Conservation (phyloP, 2,113 vertebrate genomes). For the Perca schrenkii region DNA sequence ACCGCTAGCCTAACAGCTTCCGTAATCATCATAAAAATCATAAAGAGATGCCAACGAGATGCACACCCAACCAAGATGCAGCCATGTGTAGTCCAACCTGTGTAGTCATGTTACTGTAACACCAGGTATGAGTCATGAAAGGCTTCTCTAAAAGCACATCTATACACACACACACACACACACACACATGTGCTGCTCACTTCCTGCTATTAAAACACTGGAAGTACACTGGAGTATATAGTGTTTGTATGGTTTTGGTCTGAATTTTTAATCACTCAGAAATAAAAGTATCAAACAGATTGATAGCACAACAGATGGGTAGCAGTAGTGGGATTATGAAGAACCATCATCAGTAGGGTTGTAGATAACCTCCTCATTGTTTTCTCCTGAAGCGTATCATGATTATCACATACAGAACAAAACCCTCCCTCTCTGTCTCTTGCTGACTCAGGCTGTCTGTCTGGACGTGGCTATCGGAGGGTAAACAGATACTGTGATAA, state of each 20-base stretch:
- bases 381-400: neutral
- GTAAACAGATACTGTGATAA: conserved; percentile 50
- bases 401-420: conserved; percentile 1
- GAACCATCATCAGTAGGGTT: neutral
- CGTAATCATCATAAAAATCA: no score
- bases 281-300: neutral
- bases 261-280: neutral
- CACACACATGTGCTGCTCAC: no score
- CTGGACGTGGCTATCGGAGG: conserved; percentile 24
- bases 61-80: neutral
- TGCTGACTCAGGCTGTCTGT: conserved; percentile 7
- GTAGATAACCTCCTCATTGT: neutral
- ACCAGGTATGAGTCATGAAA: conserved; percentile 29
- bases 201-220: neutral
- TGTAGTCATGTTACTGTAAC: conserved; percentile 27
- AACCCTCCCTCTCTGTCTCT: neutral
- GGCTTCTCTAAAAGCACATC: neutral
- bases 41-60: no score
- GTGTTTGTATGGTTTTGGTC: neutral
- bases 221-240: neutral
- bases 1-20: no score
- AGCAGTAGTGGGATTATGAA: neutral
- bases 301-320: conserved; percentile 3
- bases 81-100: conserved; percentile 10
- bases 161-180: neutral